These are phyloP conservation scores for Conger conger DNA, from an alignment of 2,113 vertebrate genomes.

Conservation along the genomic window DNA sequence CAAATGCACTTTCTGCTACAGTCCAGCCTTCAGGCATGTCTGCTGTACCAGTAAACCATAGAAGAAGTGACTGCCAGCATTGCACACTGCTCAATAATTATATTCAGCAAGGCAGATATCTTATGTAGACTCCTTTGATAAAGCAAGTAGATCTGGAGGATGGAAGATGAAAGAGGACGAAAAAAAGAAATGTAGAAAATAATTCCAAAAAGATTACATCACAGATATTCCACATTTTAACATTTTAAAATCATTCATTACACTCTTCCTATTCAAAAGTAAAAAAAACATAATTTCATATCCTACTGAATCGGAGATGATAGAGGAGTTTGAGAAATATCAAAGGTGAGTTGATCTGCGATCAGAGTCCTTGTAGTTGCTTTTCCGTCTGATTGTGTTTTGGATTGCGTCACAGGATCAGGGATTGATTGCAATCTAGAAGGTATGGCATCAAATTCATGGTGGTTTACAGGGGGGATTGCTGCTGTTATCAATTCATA, in stretches of 20 bases:
- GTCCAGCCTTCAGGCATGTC: not conserved
- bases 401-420: slow-evolving; percentile 31
- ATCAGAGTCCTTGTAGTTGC: slow-evolving; percentile 8
- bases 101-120: not conserved
- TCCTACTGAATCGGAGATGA: not conserved
- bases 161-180: not conserved
- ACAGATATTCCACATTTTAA: too few relatives aligned
- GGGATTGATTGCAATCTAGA: slow-evolving; percentile 23
- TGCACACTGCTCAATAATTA: not conserved
- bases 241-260: not conserved
- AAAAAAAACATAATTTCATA: not conserved
- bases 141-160: not conserved
- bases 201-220: not conserved
- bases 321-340: slow-evolving; percentile 22
- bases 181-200: not conserved
- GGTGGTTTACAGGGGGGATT: slow-evolving; percentile 59
- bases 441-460: slow-evolving; percentile 50
- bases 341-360: slow-evolving; percentile 17
- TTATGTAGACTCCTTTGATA: not conserved
- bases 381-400: slow-evolving; percentile 17
- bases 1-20: slow-evolving; percentile 40
- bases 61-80: not conserved
- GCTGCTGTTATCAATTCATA: slow-evolving; percentile 42
- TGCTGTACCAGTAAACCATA: not conserved
- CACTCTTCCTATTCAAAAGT: not conserved